Percentiles rank a stretch among this genome's conserved stretches.
phyloP scores from a whole-genome alignment of 2,113 vertebrate species.

The Steatornis caripensis region DNA sequence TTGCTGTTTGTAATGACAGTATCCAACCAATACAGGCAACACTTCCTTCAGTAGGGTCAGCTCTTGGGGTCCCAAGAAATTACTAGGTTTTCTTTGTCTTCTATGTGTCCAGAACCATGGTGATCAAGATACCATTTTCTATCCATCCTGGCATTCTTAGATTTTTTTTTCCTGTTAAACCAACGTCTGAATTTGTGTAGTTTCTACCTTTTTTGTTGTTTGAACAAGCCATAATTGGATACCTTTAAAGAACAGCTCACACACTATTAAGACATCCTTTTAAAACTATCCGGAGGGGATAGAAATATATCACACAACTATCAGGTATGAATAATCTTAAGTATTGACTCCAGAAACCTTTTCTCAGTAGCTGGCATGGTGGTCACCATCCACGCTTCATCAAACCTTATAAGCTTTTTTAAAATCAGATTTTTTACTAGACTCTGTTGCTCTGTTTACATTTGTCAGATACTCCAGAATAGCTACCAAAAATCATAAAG shows the following conservation, averaged over 20 bases:
- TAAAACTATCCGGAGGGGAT: not conserved
- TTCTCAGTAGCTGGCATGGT: not conserved
- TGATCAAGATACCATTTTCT: not conserved
- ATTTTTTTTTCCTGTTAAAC: not conserved
- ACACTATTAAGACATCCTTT: not conserved
- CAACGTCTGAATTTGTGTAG: not conserved
- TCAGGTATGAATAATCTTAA: not conserved
- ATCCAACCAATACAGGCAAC: not conserved
- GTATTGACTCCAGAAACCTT: not conserved
- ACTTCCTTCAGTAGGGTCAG: not conserved
- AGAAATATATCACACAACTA: not conserved
- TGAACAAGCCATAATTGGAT: not conserved
- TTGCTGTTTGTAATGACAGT: not conserved
- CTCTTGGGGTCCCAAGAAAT: not conserved
- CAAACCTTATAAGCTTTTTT: not conserved
- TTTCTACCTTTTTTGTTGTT: not conserved
- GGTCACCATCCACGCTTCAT: not conserved
- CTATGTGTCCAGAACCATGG: not conserved
- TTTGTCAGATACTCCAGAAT: not conserved
- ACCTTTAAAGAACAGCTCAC: not conserved
- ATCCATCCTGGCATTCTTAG: not conserved
- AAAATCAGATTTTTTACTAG: not conserved
- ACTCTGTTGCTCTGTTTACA: not conserved
- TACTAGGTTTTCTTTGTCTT: not conserved
- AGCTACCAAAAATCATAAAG: rapidly evolving